Base-by-base conservation (phyloP, 2,888 invertebrate species). In the Caenorhabditis panamensis region DNA sequence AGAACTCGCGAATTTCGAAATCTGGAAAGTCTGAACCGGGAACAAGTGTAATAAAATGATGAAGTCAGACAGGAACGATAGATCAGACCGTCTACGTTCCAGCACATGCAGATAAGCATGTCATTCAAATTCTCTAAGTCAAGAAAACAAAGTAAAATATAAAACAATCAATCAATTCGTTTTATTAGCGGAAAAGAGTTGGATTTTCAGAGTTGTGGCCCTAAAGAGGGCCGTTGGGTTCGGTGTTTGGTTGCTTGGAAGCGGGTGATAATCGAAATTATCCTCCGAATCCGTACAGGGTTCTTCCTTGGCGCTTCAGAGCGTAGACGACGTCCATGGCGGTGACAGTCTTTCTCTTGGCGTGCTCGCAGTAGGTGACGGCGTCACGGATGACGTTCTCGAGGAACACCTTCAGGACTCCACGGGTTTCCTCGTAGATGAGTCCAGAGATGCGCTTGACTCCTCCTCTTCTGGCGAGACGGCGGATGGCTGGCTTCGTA, bases 281-380 rank as follows among this genome's bases (percentile, higher is more conserved):
- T 82, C 88, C 88, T 73, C 88, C 88, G 84, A 88, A 88, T 59
- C 89, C 89, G 85, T 89, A 89, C 78, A 88, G 87, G 56, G 88
- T 88, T 68, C 87, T 83, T 64, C 88, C 88, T 79, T 88, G 88
- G 24, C 88, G 84, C 68, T 88, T 88, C 72, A 88, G 80, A 64
- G 88, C 88, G 72, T 95, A 95, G 56, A 95, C 95, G 11, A 95
- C 94, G 87, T 95, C 95, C 95, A 95, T 95, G n/a, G 95, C 95
- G 0, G 95, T 95, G 53, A 95, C 95, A 0, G 95, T 95, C 92
- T 95, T 95, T 87, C 95, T 93, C 92, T 95, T 95, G 56, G 95
- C 95, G 90, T 95, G 95, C 90, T 95, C 95, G 0, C 95, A 95
- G 92, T 95, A 95, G 4, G 95, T 95, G 62, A 95, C 95, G 13